Base-by-base conservation (phyloP, 2,113 vertebrate genomes). In the Amphiprion ocellaris region DNA sequence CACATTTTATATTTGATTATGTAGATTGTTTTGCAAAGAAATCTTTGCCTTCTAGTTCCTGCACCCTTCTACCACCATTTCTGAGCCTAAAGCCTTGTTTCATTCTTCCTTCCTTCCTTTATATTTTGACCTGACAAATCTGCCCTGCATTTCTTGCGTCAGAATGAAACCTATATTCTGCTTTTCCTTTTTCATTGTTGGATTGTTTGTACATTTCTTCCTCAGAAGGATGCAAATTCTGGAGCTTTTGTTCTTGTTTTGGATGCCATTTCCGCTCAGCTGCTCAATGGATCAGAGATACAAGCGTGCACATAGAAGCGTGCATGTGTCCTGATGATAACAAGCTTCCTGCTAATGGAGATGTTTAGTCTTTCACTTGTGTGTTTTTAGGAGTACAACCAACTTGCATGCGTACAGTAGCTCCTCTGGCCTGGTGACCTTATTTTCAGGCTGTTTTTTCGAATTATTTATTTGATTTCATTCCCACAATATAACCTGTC, bases 121-220 rank as follows among this genome's bases (percentile, higher is more conserved):
- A 10, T 75, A 65, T 78, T 75, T 76, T 72, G 56, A 80, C 77
- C 53, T 69, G 50, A 65, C 82, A 53, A 55, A 44, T 81, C 47
- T 60, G 67, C 78, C 74, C 63, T 23, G 52, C 74, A 62, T 74
- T 87, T 91, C 89, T 84, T 64, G 69, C 44, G 49, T 24, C 78
- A 79, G 62, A 89, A 75, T 69, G 77, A 74, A 75, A 73, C 85
- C 89, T 87, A 81, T 82, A 75, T 90, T 92, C 74, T 84, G 79
- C 79, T 67, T 84, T 91, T 92, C 77, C 81, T 77, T 76, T 68
- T 73, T 86, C 81, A 89, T 90, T 93, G 85, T 88, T 74, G 1
- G 23, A 62, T 58, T 74, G 71, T 81, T 77, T 84, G 63, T 49
- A 17, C 70, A 26, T 65, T 56, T 86, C 63, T 47, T 23, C 56